Conservation (phyloP, 2,888 invertebrate genomes). For the Drosophila niveifrons region DNA sequence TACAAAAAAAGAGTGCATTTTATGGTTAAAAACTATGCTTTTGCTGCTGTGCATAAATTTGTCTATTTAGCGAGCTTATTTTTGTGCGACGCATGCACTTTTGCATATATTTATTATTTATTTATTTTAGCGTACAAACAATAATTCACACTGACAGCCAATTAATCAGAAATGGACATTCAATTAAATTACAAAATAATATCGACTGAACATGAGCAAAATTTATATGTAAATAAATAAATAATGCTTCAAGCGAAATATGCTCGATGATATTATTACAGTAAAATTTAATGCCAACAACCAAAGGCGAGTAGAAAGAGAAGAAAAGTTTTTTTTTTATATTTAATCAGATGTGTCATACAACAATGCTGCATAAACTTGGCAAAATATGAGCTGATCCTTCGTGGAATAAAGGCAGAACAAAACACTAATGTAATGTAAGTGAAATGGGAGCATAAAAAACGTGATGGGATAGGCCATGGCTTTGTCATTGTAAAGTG, state of each 20-base stretch:
- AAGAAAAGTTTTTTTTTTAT: background rate
- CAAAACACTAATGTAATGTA: conserved; percentile 36
- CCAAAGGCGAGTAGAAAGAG: conserved; percentile 15
- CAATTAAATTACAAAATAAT: conserved; percentile 78
- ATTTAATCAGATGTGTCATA: too few species aligned
- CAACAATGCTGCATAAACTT: conserved; percentile 29
- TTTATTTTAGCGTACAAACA: conserved; percentile 66
- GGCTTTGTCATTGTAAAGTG: conserved; percentile 61
- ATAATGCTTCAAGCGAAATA: conserved; percentile 60
- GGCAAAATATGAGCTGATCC: conserved; percentile 42
- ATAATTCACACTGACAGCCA: conserved; percentile 78
- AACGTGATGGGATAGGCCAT: conserved; percentile 56
- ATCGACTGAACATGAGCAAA: conserved; percentile 42
- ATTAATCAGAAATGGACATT: conserved; percentile 80
- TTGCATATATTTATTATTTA: conserved; percentile 77
- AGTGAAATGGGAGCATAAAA: conserved; percentile 47
- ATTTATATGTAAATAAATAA: conserved; percentile 43
- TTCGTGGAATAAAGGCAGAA: conserved; percentile 20
- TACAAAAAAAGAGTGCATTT: conserved; percentile 7
- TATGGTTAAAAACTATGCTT: conserved; percentile 37
- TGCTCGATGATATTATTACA: conserved; percentile 55
- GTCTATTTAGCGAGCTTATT: conserved; percentile 50
- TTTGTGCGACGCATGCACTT: conserved; percentile 58
- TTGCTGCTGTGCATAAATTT: conserved; percentile 65
- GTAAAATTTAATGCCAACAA: conserved; percentile 62